Percentiles rank a stretch among this genome's conserved stretches.
These are phyloP conservation scores for Tangara arthus DNA, from an alignment of 2,797 vertebrate genomes.

Conservation along the genomic window DNA sequence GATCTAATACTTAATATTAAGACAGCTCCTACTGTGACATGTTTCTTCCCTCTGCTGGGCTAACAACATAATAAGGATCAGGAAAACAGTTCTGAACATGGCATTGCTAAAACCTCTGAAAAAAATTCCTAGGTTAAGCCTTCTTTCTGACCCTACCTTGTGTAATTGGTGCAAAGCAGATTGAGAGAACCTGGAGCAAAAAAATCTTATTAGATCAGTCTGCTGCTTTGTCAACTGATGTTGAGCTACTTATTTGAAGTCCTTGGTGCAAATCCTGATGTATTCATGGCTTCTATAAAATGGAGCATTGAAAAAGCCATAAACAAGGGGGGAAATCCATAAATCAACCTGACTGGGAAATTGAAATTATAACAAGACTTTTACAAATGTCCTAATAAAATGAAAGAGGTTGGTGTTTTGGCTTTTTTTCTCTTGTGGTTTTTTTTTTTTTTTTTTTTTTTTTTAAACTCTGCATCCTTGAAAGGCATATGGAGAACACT, in stretches of 20 bases:
- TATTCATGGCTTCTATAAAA: conserved; percentile 30
- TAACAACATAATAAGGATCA: conserved; percentile 71
- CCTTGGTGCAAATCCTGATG: conserved; percentile 30
- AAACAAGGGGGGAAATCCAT: conserved; percentile 11
- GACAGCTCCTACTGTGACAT: conserved; percentile 59
- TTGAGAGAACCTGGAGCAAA: conserved; percentile 15
- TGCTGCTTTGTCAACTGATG: conserved; percentile 23
- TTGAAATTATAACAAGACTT: conserved; percentile 36
- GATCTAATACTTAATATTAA: conserved; percentile 64
- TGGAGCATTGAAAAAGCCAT: neutral
- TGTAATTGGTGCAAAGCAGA: conserved; percentile 41
- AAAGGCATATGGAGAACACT: neutral
- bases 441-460: neutral
- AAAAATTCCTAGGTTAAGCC: conserved; percentile 40
- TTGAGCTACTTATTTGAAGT: conserved; percentile 11
- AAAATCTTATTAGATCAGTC: conserved; percentile 42
- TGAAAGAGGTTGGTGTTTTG: neutral
- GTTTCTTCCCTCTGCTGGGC: conserved; percentile 65
- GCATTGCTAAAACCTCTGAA: conserved; percentile 43
- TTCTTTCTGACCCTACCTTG: conserved; percentile 45
- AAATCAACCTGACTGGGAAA: conserved; percentile 19
- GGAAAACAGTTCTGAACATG: conserved; percentile 49
- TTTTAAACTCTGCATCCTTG: neutral
- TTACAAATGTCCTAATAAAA: conserved; percentile 23
- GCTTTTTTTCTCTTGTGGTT: neutral